Base-by-base conservation (phyloP, 1,140 invertebrate species). In the Hyposmocoma kahamanoa region DNA sequence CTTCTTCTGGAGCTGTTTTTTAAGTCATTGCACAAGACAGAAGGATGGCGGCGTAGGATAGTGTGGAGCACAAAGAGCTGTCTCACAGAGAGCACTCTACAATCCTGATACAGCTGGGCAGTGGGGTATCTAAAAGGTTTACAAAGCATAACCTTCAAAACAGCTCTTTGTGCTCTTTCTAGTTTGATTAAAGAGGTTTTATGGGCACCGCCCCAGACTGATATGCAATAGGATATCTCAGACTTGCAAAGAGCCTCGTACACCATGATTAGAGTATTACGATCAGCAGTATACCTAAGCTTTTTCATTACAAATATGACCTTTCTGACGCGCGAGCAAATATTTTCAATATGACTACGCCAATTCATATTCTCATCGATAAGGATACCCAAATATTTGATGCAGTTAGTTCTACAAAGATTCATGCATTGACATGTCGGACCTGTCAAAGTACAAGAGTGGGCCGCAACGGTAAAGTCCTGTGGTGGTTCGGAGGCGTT, bases 91-190 rank as follows among this genome's bases (percentile, higher is more conserved):
- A 44, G 42, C 9, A 44, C 42, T 10, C 11, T 2, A 44, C 6
- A 6, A 3, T 44, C 42, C 3, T 10, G 3, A 17, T 26, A 44
- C 17, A 44, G 8, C 8, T 10, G 9, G 11, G 3, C 15, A 17
- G 42, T 44, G 5, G 42, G 42, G 15, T 8, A 44, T 10, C 3
- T 19, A 13, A 5, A 21, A 18, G 38, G 38, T n/a, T 41, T 41
- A 5, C 5, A 9, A 4, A 20, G 9, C 38, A 41, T 41, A n/a
- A n/a, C 20, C 13, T 41, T 41, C 8, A 41, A 13, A 21, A 41
- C 20, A 19, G 42, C 5, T 17, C 42, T 22, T 17, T 44, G 42
- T 3, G 42, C 42, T 15, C 42, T 44, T 15, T 44, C 42, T 3
- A 44, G n/a, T 13, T 2, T 26, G 9, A 44, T 22, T 17, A 44